Evolutionary conservation across 2,113 vertebrate species (phyloP).

Genomic region (Salvelinus fontinalis): DNA sequence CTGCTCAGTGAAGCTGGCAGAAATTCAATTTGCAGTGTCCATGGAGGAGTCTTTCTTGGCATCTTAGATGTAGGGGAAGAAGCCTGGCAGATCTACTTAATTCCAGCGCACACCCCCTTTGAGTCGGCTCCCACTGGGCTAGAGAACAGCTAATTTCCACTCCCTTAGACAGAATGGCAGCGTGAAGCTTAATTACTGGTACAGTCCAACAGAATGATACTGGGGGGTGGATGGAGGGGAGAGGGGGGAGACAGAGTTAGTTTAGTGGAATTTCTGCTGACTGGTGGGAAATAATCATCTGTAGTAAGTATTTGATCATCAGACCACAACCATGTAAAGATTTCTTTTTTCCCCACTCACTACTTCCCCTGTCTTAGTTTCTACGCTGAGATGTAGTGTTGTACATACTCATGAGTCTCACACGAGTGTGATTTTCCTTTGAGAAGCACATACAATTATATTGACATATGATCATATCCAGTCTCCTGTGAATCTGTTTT

Average conservation of each 20-base stretch:
- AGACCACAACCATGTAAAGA: not conserved
- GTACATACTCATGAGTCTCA: too few species aligned
- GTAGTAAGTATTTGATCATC: not conserved
- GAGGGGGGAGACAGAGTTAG: not conserved
- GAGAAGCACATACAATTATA: not conserved
- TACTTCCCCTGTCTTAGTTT: not conserved
- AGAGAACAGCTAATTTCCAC: slow-evolving; percentile 6
- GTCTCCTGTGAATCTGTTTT: too few species aligned
- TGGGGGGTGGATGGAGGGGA: not conserved
- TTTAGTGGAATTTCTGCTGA: slow-evolving; percentile 3
- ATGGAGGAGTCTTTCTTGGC: not conserved
- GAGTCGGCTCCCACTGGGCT: not conserved
- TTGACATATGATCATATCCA: too few species aligned
- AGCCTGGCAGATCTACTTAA: not conserved
- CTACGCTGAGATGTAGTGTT: not conserved
- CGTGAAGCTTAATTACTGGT: slow-evolving; percentile 20
- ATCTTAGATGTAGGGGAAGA: not conserved
- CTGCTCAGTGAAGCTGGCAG: not conserved
- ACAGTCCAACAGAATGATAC: not conserved
- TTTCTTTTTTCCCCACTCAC: not conserved
- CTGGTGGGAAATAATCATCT: not conserved
- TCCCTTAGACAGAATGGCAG: slow-evolving; percentile 15
- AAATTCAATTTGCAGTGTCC: not conserved
- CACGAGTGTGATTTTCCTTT: not conserved
- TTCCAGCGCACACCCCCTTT: not conserved